Evolutionary conservation across 2,888 invertebrate species (phyloP).

Genomic region (Orthosia gracilis): DNA sequence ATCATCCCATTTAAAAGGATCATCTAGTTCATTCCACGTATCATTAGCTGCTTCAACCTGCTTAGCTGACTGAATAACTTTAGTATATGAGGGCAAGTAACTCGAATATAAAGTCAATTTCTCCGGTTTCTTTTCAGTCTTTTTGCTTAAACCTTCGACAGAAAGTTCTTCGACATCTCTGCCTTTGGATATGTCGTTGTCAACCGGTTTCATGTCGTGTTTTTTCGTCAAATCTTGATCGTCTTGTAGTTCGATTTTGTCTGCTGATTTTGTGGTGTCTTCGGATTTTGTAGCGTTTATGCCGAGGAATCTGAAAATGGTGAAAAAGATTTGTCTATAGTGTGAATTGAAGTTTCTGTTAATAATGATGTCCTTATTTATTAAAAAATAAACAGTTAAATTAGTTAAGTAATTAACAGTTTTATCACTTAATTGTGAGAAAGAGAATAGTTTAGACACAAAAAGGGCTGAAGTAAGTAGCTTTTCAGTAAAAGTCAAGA

Average conservation of each 20-base stretch:
- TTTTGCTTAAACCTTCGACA: conserved; percentile 72
- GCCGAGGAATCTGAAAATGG: conserved; percentile 81
- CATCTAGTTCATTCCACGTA: conserved; percentile 64
- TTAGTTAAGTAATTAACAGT: too few relatives aligned
- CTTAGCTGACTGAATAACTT: not conserved
- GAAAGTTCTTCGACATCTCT: conserved; percentile 85
- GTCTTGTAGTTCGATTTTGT: conserved; percentile 78
- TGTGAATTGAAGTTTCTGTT: not conserved
- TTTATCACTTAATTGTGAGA: too few relatives aligned
- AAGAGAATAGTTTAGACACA: too few relatives aligned
- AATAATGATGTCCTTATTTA: not conserved
- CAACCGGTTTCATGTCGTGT: conserved; percentile 70
- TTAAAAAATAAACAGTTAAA: too few relatives aligned
- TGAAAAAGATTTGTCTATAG: not conserved
- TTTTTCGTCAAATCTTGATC: conserved; percentile 73
- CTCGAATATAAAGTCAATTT: conserved; percentile 81
- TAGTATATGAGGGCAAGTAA: conserved; percentile 73
- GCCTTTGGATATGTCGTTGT: conserved; percentile 75
- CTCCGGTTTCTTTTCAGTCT: conserved; percentile 82
- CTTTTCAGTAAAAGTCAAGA: too few relatives aligned
- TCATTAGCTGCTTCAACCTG: conserved; percentile 38
- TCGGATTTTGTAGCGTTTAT: conserved; percentile 68
- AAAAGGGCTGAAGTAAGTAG: too few relatives aligned
- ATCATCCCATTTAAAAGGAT: conserved; percentile 74
- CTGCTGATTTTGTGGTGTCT: conserved; percentile 72